phyloP scores from a whole-genome alignment of 2,888 invertebrate species.

The Lutraria lutraria region DNA sequence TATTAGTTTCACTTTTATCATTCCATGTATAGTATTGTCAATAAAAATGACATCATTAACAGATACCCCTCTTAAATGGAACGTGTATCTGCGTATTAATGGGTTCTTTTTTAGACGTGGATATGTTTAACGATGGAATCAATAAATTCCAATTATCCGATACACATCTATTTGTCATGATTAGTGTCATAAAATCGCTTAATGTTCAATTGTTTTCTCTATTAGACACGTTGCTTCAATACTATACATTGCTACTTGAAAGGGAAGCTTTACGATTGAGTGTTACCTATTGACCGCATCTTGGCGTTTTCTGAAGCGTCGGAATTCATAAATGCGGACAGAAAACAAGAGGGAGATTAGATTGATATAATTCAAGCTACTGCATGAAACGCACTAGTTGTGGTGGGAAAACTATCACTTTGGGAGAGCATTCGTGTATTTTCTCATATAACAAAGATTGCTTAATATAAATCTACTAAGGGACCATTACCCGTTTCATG shows the following conservation, averaged over 20 bases:
- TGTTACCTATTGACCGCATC: slow-evolving; percentile 7
- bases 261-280: neutral
- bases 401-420: too few species aligned
- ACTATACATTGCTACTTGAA: slow-evolving; percentile 20
- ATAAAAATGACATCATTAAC: slow-evolving; percentile 25
- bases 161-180: slow-evolving; percentile 48
- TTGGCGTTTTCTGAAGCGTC: neutral
- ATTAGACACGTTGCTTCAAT: slow-evolving; percentile 17
- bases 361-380: neutral
- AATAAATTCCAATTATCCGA: slow-evolving; percentile 53
- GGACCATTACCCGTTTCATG: too few species aligned
- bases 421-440: too few species aligned
- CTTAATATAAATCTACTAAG: too few species aligned
- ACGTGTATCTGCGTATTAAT: slow-evolving; percentile 12
- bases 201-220: slow-evolving; percentile 33
- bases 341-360: neutral
- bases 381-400: neutral
- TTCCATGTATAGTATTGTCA: neutral
- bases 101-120: slow-evolving; percentile 18
- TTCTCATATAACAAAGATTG: too few species aligned
- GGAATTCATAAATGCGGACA: neutral
- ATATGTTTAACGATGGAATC: slow-evolving; percentile 30
- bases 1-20: neutral
- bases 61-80: neutral
- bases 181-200: slow-evolving; percentile 47